These are phyloP conservation scores for Acestrorhynchus altus DNA, from an alignment of 2,797 vertebrate genomes.

Conservation along the genomic window DNA sequence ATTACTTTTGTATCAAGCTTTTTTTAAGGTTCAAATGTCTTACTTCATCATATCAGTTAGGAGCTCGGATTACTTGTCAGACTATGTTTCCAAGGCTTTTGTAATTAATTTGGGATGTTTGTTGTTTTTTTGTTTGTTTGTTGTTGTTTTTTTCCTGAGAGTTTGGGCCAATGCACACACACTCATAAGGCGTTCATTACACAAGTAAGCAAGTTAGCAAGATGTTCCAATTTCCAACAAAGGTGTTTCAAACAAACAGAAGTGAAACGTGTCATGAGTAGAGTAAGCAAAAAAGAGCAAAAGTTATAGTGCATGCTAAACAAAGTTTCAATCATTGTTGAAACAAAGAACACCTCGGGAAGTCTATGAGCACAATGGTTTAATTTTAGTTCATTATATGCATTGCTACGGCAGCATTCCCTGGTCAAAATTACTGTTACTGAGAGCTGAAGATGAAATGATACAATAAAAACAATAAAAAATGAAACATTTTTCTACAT, in stretches of 20 bases:
- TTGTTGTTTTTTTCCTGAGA: neutral
- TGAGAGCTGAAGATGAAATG: too few relatives aligned
- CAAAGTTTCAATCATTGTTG: neutral
- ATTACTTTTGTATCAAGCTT: slow-evolving; percentile 23
- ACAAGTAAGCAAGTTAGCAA: slow-evolving; percentile 42
- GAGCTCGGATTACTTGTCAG: slow-evolving; percentile 14
- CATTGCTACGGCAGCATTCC: too few relatives aligned
- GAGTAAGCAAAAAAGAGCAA: neutral
- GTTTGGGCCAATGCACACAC: slow-evolving; percentile 9
- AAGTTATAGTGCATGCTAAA: neutral
- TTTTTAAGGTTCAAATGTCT: slow-evolving; percentile 30
- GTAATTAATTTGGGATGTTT: slow-evolving; percentile 28
- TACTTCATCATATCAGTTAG: slow-evolving; percentile 30
- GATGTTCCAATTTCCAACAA: slow-evolving; percentile 29
- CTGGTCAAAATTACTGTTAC: too few relatives aligned
- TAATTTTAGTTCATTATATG: too few relatives aligned
- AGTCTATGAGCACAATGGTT: too few relatives aligned
- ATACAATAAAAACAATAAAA: too few relatives aligned
- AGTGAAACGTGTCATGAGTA: slow-evolving; percentile 12
- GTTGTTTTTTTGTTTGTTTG: neutral
- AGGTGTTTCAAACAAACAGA: slow-evolving; percentile 17
- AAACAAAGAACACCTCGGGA: neutral
- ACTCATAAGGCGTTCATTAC: slow-evolving; percentile 30
- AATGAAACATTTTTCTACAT: too few relatives aligned
- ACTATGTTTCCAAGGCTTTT: slow-evolving; percentile 26